Base-by-base conservation (phyloP, 2,888 invertebrate species). In the Stenoptilia bipunctidactyla region DNA sequence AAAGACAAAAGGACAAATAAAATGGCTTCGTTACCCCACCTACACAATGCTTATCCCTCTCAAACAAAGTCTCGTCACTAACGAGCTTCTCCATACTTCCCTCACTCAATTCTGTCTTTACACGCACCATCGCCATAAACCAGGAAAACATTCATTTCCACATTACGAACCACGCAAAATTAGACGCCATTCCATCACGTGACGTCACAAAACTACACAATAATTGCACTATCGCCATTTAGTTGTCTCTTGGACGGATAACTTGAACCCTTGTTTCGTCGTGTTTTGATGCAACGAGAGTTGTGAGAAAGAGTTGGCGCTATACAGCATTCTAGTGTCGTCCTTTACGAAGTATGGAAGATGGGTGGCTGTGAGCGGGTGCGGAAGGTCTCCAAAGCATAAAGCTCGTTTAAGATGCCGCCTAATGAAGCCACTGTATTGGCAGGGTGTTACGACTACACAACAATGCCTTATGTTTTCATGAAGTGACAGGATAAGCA, bases 401-500 rank as follows among this genome's bases (percentile, higher is more conserved):
- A 12, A 30, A 9, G 30, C 54, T 71, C 71, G 70, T 76, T 76
- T 69, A 64, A 53, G 61, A 57, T 60, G 50, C 53, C 50, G 50
- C 59, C 77, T 82, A 82, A 82, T 80, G 80, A 82, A 80, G 63
- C 66, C 52, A 56, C 58, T 61, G 66, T 77, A 77, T 76, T 73
- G 75, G 66, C 71, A 64, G 70, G 71, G 69, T 61, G 69, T 66
- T 67, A 68, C 67, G 46, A 58, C 58, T 52, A 50, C 34, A 10
- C 9, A 3, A 49, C 49, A 33, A 0, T n/a, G 58, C 55, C n/a
- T n/a, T n/a, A n/a, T n/a, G n/a, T n/a, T n/a, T n/a, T n/a, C n/a
- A n/a, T n/a, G n/a, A n/a, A n/a, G n/a, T n/a, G n/a, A n/a, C n/a
- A n/a, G n/a, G n/a, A n/a, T n/a, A n/a, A n/a, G n/a, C n/a, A n/a